Evolutionary conservation across 2,113 vertebrate species (phyloP).

Genomic region (Heliornis fulica): DNA sequence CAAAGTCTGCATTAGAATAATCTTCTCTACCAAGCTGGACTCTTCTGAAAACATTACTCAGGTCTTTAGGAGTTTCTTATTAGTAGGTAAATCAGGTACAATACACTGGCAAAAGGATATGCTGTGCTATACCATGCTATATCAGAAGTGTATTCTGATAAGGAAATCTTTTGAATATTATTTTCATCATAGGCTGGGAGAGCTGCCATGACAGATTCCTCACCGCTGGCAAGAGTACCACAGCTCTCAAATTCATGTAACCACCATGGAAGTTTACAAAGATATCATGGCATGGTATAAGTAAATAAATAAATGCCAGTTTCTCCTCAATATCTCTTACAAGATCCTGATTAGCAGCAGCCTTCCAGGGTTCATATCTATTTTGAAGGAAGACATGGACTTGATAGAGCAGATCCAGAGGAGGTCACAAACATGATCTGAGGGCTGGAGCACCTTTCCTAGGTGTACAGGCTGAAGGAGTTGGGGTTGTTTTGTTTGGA

Average conservation of each 20-base stretch:
- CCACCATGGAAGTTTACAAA: not conserved
- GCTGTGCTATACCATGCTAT: accelerated
- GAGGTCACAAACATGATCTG: not conserved
- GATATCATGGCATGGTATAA: too few species aligned
- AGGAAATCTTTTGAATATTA: not conserved
- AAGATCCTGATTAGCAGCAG: not conserved
- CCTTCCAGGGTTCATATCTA: not conserved
- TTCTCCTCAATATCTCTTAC: not conserved
- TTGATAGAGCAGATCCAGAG: not conserved
- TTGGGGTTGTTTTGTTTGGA: too few species aligned
- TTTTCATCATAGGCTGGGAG: not conserved
- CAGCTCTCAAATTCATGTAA: not conserved
- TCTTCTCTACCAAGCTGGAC: not conserved
- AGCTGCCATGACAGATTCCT: not conserved
- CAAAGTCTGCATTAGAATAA: not conserved
- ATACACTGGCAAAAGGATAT: not conserved
- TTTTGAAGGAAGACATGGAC: not conserved
- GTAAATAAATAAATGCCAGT: not conserved
- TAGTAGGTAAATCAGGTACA: not conserved
- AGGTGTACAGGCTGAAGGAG: too few species aligned
- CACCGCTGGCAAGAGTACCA: too few species aligned
- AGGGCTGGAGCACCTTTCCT: too few species aligned
- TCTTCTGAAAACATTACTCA: not conserved
- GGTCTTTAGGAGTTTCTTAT: not conserved
- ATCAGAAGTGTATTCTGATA: not conserved